Base-by-base conservation (phyloP, 2,888 invertebrate genomes). In the Pyrochroa serraticornis region DNA sequence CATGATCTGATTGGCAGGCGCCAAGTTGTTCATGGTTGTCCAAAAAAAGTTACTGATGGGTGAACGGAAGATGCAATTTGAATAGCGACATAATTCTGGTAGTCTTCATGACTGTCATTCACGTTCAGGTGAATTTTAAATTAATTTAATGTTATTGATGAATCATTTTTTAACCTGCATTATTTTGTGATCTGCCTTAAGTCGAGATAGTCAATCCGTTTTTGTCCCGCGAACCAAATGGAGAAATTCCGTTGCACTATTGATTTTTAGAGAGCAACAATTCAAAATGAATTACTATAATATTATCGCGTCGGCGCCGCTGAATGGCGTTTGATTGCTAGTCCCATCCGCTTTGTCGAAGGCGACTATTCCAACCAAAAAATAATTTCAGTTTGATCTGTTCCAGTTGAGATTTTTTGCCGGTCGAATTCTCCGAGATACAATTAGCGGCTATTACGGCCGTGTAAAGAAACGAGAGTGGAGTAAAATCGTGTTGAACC, bases 371-470 rank as follows among this genome's bases (percentile, higher is more conserved):
- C 22, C 22, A 22, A 22, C 22, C 22, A 22, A 22, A 22, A 22
- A 22, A 22, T 22, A 32, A 31, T 38, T 13, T 39, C 49, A 41
- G 9, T 32, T 30, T 10, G 41, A 47, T 54, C 41, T 47, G 38
- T 46, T 46, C 41, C 50, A 42, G 10, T 12, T 52, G 46, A 62
- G 46, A 56, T 56, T 66, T 60, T 64, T 60, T 58, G 32, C 46
- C 58, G 48, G 30, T 36, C 53, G 55, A 62, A 66, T 66, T 53
- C 63, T 49, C 52, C 53, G 44, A 48, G 42, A 44, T 58, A 35
- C 55, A 65, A 65, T 64, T 65, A 65, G 62, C 49, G 60, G 53
- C 65, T 52, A 65, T 65, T 64, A 64, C 51, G 31, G 33, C 22
- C 44, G 54, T 49, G 51, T 54, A 58, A 63, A 63, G 60, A 60